Base-by-base conservation (phyloP, 2,888 invertebrate genomes). In the Ochlodes sylvanus region DNA sequence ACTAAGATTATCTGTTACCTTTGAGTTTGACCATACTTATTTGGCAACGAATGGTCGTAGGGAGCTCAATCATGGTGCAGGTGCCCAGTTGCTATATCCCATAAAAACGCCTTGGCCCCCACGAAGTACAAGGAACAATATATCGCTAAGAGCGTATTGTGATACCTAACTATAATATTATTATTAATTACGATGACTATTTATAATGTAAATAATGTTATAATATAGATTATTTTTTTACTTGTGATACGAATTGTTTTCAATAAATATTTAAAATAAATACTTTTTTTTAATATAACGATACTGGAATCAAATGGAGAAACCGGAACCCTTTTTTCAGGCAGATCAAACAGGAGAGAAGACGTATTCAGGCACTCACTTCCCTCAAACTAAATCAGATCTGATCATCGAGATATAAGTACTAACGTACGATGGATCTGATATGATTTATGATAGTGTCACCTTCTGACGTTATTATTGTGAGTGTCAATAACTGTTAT, bases 161-260 rank as follows among this genome's bases (percentile, higher is more conserved):
- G 65, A 65, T 65, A 65, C 27, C 21, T 65, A 50, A 64, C 9
- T 56, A 57, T 52, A 38, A 38, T 65, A 57, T 65, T 21, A 57
- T 15, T 14, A 65, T 52, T 52, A 52, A 52, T 50, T 52, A 27
- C 27, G 21, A 52, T 27, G 12, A 58, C 63, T 62, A 52, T 55
- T 62, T 63, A 27, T 68, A 47, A 57, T 69, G 71, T 73, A 72
- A 69, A 63, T 66, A 60, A 69, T 65, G 41, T 68, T 55, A 68
- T n/a, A n/a, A n/a, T n/a, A n/a, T 68, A 58, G 21, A 12, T 21
- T 52, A 63, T 19, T 34, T 47, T 65, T 27, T 27, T 50, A 69
- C 52, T 70, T 69, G 66, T 70, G 65, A 68, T 63, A 52, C 21
- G 32, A 65, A 62, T 65, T 71, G 73, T 72, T 72, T 70, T 68